These are phyloP conservation scores for Dendrolimus kikuchii DNA, from an alignment of 1,140 invertebrate species.

Conservation along the genomic window DNA sequence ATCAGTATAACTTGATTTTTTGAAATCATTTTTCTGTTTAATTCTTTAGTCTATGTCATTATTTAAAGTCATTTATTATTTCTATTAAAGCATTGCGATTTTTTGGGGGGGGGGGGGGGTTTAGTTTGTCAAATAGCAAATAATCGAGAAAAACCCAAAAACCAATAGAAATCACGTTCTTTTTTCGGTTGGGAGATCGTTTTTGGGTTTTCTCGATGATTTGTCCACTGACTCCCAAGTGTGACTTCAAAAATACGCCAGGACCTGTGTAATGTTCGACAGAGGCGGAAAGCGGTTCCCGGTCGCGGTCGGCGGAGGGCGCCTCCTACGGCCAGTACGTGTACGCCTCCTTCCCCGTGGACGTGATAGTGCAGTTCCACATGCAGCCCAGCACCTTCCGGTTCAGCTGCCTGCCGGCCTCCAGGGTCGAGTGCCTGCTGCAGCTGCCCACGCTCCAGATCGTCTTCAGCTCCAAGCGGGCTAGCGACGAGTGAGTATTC, in stretches of 20 bases:
- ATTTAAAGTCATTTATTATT: too few species aligned
- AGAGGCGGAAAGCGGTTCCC: conserved; percentile 23
- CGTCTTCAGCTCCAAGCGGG: conserved; percentile 92
- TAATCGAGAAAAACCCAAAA: too few species aligned
- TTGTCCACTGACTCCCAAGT: too few species aligned
- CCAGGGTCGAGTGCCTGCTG: conserved; percentile 96
- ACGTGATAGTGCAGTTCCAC: conserved; percentile 98
- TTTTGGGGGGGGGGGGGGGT: too few species aligned
- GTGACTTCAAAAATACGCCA: too few species aligned
- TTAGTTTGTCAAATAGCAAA: too few species aligned
- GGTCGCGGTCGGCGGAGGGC: conserved; percentile 38
- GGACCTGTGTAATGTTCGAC: background rate
- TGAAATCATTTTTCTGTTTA: too few species aligned
- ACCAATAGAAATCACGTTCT: too few species aligned
- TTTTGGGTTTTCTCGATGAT: too few species aligned
- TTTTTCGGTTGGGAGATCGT: too few species aligned
- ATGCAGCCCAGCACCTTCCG: conserved; percentile 97
- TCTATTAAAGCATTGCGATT: too few species aligned
- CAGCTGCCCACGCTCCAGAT: conserved; percentile 96
- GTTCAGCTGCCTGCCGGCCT: conserved; percentile 96
- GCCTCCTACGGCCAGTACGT: conserved; percentile 83
- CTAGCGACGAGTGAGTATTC: conserved; percentile 77
- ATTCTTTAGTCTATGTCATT: background rate
- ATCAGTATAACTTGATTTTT: too few species aligned
- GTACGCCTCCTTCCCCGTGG: conserved; percentile 96